phyloP scores from a whole-genome alignment of 2,797 vertebrate species.

The Sebastes matsubarae region DNA sequence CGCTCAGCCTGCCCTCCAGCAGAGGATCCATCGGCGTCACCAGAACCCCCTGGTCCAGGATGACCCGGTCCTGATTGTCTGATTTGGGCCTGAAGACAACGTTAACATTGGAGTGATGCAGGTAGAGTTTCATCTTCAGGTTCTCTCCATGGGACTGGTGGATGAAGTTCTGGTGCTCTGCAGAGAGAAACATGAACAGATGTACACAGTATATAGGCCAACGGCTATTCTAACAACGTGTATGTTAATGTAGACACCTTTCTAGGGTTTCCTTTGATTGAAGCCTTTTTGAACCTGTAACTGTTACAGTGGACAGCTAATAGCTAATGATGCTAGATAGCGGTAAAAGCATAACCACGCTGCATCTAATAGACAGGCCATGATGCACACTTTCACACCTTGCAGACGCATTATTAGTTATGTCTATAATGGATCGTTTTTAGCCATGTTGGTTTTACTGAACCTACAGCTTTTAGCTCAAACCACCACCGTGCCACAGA shows the following conservation, averaged over 20 bases:
- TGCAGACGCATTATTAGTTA: neutral
- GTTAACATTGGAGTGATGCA: conserved; percentile 63
- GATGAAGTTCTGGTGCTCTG: conserved; percentile 80
- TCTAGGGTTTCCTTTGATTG: neutral
- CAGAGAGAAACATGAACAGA: neutral
- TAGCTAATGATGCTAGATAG: neutral
- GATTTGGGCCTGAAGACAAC: conserved; percentile 71
- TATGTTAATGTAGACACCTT: neutral
- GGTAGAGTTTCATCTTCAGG: conserved; percentile 76
- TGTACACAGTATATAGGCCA: neutral
- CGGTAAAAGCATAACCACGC: neutral
- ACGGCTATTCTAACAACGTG: neutral
- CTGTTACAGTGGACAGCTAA: neutral
- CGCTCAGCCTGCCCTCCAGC: conserved; percentile 74
- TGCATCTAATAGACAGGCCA: neutral
- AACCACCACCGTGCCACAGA: neutral
- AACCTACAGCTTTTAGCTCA: neutral
- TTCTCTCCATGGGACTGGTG: conserved; percentile 59
- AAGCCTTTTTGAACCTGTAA: neutral
- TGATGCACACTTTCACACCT: neutral
- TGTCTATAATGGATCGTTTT: neutral
- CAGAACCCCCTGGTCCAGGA: conserved; percentile 75
- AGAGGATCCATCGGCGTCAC: conserved; percentile 56
- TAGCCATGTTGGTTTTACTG: neutral
- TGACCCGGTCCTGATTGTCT: conserved; percentile 56